phyloP scores from a whole-genome alignment of 2,113 vertebrate genomes.

The Anseranas semipalmata region DNA sequence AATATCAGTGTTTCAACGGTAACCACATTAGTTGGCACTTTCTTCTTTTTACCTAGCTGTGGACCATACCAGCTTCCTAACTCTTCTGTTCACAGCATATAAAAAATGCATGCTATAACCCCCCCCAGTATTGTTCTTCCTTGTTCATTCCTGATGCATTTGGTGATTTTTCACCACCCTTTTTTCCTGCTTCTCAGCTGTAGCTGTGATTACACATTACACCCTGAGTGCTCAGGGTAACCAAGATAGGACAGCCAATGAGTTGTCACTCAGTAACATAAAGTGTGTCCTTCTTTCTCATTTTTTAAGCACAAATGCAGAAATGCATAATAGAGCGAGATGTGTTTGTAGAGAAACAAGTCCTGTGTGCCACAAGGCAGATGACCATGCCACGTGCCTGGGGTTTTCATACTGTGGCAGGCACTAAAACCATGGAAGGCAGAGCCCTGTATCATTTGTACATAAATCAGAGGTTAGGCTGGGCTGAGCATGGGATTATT shows the following conservation, averaged over 20 bases:
- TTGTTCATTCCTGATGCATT: neutral
- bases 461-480: neutral
- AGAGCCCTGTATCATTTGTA: neutral
- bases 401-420: neutral
- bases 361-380: neutral
- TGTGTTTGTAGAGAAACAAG: neutral
- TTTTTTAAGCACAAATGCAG: neutral
- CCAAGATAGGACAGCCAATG: accelerated
- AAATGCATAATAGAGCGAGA: accelerated
- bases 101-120: neutral
- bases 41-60: neutral
- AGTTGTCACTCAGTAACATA: neutral
- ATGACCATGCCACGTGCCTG: accelerated
- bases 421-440: neutral
- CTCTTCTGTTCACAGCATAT: neutral
- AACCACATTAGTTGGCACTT: neutral
- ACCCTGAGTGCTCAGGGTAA: neutral
- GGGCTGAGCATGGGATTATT: neutral
- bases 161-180: neutral
- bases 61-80: neutral
- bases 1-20: neutral
- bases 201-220: neutral
- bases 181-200: neutral
- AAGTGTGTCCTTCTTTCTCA: neutral
- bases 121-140: neutral